Evolutionary conservation across 2,888 invertebrate species (phyloP).

Genomic region (Pristionchus arcanus): DNA sequence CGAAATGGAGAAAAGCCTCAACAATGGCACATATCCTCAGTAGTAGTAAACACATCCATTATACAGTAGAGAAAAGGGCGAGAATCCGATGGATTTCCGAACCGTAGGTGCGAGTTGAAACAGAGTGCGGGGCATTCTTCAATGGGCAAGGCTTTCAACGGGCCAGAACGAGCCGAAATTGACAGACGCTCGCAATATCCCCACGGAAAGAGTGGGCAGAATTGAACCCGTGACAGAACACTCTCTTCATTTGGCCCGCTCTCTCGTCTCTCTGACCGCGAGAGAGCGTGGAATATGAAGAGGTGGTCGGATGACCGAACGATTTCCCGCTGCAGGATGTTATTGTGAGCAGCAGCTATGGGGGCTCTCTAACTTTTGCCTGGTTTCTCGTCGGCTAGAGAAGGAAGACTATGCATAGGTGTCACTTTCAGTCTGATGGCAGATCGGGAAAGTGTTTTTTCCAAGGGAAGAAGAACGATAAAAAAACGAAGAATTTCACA

Average conservation of each 20-base stretch:
- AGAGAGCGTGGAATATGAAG: no score
- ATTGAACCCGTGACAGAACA: background rate
- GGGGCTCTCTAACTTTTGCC: background rate
- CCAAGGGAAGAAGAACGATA: background rate
- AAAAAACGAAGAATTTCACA: background rate
- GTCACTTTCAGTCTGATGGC: background rate
- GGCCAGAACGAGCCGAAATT: background rate
- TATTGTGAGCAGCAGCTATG: background rate
- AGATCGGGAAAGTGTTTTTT: background rate
- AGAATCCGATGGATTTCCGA: background rate
- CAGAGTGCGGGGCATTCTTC: no score
- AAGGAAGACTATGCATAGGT: background rate
- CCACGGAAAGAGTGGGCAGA: background rate
- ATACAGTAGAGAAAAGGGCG: slow-evolving; percentile 21
- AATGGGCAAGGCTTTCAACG: no score
- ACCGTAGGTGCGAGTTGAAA: background rate
- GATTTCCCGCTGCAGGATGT: slow-evolving; percentile 8
- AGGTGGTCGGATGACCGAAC: background rate
- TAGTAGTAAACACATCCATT: slow-evolving; percentile 40
- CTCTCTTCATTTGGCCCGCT: background rate
- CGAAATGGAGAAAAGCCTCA: background rate
- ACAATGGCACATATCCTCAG: background rate
- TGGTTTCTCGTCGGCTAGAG: background rate
- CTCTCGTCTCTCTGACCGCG: background rate
- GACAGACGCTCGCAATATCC: background rate